A percentile compares a stretch with the other conserved stretches of the same genome.
phyloP scores from a whole-genome alignment of 2,113 vertebrate species.

The Cyanoramphus novaezelandiae region DNA sequence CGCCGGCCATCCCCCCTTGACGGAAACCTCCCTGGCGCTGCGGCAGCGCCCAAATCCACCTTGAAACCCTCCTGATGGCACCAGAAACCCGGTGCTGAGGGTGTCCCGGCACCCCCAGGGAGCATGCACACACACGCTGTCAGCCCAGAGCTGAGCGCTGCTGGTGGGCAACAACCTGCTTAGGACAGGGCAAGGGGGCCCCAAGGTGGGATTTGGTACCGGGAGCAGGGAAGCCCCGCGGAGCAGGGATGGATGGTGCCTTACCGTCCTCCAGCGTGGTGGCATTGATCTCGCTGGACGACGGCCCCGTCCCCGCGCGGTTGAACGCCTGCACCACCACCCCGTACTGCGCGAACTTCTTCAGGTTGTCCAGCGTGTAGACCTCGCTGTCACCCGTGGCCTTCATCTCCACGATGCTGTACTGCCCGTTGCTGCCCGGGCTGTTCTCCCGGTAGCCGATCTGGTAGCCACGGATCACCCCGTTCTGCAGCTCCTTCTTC shows the following conservation, averaged over 20 bases:
- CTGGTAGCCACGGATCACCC: constrained; percentile 96
- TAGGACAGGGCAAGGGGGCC: accelerated
- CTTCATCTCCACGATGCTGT: constrained; percentile 99
- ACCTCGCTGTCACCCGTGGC: constrained; percentile 95
- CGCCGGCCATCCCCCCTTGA: neutral
- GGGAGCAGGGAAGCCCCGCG: neutral
- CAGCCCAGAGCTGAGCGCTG: neutral
- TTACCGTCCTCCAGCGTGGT: constrained; percentile 92
- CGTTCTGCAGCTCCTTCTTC: constrained; percentile 95
- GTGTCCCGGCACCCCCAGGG: accelerated
- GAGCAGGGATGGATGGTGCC: neutral
- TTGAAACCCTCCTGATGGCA: accelerated
- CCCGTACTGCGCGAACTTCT: constrained; percentile 96
- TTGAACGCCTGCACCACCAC: constrained; percentile 99
- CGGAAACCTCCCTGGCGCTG: neutral
- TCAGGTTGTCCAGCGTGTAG: constrained; percentile 96
- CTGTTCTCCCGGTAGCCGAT: constrained; percentile 97
- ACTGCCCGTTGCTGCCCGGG: constrained; percentile 95
- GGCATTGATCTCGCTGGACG: constrained; percentile 97
- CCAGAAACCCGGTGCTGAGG: accelerated
- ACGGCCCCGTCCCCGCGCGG: constrained; percentile 92
- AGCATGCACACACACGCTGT: accelerated
- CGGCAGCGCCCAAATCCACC: accelerated
- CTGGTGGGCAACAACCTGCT: neutral
- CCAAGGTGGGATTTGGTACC: accelerated